Percentiles rank a stretch among this genome's conserved stretches.
phyloP scores from a whole-genome alignment of 1,140 invertebrate species.

The Diploscapter pachys region DNA sequence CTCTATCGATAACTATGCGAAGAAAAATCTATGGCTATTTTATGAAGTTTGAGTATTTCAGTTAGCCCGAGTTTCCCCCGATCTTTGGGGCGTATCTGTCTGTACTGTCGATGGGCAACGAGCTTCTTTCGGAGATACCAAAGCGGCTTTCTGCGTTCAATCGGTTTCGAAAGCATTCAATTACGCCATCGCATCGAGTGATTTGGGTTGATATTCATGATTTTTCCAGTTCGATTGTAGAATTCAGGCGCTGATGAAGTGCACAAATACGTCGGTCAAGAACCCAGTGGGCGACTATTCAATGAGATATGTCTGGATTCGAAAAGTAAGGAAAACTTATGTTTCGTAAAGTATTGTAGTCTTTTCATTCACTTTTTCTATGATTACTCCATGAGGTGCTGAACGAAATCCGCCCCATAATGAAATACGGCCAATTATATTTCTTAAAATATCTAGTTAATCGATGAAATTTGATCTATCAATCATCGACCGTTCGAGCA shows the following conservation, averaged over 20 bases:
- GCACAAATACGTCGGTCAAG: constrained; percentile 89
- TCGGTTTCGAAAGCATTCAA: constrained; percentile 79
- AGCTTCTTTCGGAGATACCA: constrained; percentile 82
- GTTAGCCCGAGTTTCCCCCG: constrained; percentile 76
- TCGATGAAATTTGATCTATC: too few relatives aligned
- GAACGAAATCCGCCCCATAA: too few relatives aligned
- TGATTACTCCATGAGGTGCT: neutral
- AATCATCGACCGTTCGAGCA: too few relatives aligned
- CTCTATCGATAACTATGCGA: too few relatives aligned
- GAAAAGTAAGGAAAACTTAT: constrained; percentile 69
- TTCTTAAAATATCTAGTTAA: too few relatives aligned
- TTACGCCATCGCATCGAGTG: constrained; percentile 88
- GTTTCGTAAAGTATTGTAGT: neutral
- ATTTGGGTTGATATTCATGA: constrained; percentile 64
- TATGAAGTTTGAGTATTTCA: constrained; percentile 62
- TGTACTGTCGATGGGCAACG: constrained; percentile 87
- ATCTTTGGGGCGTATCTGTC: constrained; percentile 83
- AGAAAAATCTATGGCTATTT: too few relatives aligned
- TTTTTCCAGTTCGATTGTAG: too few relatives aligned
- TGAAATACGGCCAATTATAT: too few relatives aligned
- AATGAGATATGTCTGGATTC: constrained; percentile 91
- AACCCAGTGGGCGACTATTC: constrained; percentile 90
- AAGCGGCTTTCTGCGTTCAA: constrained; percentile 89
- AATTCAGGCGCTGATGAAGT: constrained; percentile 71
- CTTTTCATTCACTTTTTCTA: neutral